A percentile compares a stretch with the other conserved stretches of the same genome.
Evolutionary conservation across 2,797 vertebrate species (phyloP).

Genomic region (Australoheros facetus): DNA sequence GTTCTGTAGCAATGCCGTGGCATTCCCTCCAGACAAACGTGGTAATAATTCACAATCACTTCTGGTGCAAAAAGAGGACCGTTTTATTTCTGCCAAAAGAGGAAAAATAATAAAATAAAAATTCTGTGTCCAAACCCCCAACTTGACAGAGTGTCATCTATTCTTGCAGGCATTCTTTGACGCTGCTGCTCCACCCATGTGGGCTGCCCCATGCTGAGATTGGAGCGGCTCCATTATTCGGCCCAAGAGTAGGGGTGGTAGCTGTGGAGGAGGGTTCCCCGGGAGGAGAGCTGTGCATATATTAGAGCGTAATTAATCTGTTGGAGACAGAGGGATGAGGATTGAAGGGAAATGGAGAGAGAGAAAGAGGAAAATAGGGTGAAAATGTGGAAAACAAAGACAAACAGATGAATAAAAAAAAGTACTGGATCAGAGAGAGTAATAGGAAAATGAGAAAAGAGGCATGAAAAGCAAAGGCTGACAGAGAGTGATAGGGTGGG

Average conservation of each 20-base stretch:
- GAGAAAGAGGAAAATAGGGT: neutral
- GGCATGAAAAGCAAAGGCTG: conserved; percentile 37
- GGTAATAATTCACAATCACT: neutral
- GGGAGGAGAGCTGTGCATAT: conserved; percentile 57
- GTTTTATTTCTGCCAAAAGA: neutral
- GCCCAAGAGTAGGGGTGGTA: conserved; percentile 25
- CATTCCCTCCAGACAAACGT: no score
- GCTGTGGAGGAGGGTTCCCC: conserved; percentile 47
- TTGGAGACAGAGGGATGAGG: conserved; percentile 43
- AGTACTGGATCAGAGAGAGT: conserved; percentile 31
- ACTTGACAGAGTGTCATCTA: conserved; percentile 19
- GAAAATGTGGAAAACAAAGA: conserved; percentile 16
- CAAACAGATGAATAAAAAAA: conserved; percentile 18
- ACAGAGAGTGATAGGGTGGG: conserved; percentile 49
- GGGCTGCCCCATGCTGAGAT: conserved; percentile 49
- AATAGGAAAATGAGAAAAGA: neutral
- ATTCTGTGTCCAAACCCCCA: neutral
- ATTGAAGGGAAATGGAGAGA: neutral
- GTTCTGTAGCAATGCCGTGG: no score
- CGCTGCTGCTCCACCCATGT: conserved; percentile 49
- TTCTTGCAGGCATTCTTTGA: conserved; percentile 14
- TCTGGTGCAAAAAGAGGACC: neutral
- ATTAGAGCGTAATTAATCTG: conserved; percentile 68
- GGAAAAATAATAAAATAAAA: fast-evolving
- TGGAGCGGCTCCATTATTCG: conserved; percentile 46